Percentiles rank a stretch among this genome's conserved stretches.
phyloP scores from a whole-genome alignment of 2,888 invertebrate species.

The Epistrophe eligans region DNA sequence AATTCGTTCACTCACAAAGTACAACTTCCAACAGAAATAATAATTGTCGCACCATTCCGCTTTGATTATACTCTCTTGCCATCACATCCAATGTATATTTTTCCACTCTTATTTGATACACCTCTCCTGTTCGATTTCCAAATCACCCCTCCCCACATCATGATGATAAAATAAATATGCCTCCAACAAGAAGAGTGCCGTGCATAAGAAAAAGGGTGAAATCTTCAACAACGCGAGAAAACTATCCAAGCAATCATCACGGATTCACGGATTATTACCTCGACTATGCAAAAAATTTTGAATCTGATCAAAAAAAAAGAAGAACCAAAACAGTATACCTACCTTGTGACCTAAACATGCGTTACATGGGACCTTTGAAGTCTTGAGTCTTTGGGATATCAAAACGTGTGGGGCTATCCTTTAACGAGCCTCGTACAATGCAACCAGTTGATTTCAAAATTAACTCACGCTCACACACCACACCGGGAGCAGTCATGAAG shows the following conservation, averaged over 20 bases:
- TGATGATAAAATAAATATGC: constrained; percentile 46
- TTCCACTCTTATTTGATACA: constrained; percentile 13
- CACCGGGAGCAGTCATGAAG: constrained; percentile 11
- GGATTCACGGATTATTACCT: constrained; percentile 70
- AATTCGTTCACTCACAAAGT: neutral
- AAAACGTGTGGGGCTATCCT: constrained; percentile 37
- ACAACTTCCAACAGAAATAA: constrained; percentile 20
- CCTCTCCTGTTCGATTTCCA: neutral
- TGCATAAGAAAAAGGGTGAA: neutral
- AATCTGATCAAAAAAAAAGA: constrained; percentile 57
- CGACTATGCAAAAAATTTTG: constrained; percentile 68
- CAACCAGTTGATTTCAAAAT: constrained; percentile 64
- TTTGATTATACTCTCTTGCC: constrained; percentile 44
- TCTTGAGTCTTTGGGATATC: constrained; percentile 16
- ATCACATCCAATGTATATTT: constrained; percentile 37
- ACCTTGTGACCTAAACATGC: constrained; percentile 60
- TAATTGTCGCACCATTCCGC: constrained; percentile 61
- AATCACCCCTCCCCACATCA: neutral
- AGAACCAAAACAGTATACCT: constrained; percentile 39
- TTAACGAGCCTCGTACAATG: constrained; percentile 65
- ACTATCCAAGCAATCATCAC: constrained; percentile 71
- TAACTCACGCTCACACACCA: constrained; percentile 56
- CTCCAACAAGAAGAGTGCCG: constrained; percentile 1
- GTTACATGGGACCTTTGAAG: constrained; percentile 52
- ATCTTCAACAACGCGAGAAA: constrained; percentile 30